Percentiles rank a stretch among this genome's conserved stretches.
These are phyloP conservation scores for Cuculus canorus DNA, from an alignment of 2,797 vertebrate species.

Conservation along the genomic window DNA sequence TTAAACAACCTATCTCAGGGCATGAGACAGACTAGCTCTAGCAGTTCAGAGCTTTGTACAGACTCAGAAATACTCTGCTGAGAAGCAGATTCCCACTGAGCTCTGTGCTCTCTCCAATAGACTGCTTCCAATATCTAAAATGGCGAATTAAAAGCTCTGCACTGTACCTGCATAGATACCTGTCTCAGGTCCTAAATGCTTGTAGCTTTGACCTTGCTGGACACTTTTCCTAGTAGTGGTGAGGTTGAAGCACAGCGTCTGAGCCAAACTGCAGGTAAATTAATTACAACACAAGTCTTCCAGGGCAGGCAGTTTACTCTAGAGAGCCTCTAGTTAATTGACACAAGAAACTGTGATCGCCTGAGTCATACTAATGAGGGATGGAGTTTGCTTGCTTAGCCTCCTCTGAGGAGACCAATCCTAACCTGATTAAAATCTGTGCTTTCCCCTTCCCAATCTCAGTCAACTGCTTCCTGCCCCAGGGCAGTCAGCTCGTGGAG, in stretches of 20 bases:
- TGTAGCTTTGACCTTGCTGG: background rate
- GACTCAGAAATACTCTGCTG: background rate
- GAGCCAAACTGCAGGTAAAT: background rate
- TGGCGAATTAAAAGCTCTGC: background rate
- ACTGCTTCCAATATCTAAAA: background rate
- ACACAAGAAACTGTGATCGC: background rate
- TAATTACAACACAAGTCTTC: background rate
- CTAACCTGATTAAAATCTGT: slow-evolving; percentile 19
- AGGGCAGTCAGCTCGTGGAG: background rate
- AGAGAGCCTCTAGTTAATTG: background rate
- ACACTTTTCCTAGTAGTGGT: background rate
- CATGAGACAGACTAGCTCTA: background rate
- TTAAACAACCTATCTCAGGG: background rate
- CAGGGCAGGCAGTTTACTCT: background rate
- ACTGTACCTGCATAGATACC: background rate
- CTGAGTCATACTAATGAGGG: slow-evolving; percentile 1
- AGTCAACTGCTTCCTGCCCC: background rate
- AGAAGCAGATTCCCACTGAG: background rate
- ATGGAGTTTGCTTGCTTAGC: slow-evolving; percentile 37
- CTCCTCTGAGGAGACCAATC: background rate
- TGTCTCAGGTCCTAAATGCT: background rate
- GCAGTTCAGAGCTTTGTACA: background rate
- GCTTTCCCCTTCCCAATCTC: background rate
- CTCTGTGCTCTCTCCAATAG: background rate
- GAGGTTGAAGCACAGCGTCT: background rate